Conservation (phyloP, 2,797 vertebrate species). For the Spheniscus humboldti region DNA sequence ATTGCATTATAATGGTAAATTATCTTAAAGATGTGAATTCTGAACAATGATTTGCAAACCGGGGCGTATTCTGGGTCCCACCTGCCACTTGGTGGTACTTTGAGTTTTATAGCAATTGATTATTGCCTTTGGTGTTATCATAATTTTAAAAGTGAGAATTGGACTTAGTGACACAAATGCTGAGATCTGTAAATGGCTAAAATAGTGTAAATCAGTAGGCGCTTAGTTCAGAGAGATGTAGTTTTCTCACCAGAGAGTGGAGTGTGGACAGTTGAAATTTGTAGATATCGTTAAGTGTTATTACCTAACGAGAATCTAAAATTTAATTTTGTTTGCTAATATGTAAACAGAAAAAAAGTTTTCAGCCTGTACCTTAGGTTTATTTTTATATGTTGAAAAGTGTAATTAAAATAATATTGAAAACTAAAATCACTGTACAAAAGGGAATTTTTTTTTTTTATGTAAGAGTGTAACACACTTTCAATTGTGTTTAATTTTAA, state of each 20-base stretch:
- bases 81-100: not conserved
- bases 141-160: not conserved
- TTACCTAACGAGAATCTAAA: not conserved
- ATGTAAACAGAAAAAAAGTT: not conserved
- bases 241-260: not conserved
- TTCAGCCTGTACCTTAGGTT: not conserved
- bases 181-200: not conserved
- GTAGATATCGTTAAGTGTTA: not conserved
- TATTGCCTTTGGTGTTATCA: not conserved
- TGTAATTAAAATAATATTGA: not conserved
- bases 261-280: not conserved
- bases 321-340: not conserved
- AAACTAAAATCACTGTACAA: not conserved
- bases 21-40: not conserved
- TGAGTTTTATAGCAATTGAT: not conserved
- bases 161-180: not conserved
- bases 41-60: not conserved
- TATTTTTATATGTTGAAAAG: conserved; percentile 47
- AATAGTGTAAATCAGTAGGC: not conserved
- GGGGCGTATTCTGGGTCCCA: not conserved
- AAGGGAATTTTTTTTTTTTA: not conserved
- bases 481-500: not conserved
- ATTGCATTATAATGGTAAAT: not conserved
- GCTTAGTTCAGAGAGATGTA: not conserved
- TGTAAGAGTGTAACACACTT: not conserved